Evolutionary conservation across 2,797 vertebrate genomes (phyloP).

Genomic region (Mus caroli): DNA sequence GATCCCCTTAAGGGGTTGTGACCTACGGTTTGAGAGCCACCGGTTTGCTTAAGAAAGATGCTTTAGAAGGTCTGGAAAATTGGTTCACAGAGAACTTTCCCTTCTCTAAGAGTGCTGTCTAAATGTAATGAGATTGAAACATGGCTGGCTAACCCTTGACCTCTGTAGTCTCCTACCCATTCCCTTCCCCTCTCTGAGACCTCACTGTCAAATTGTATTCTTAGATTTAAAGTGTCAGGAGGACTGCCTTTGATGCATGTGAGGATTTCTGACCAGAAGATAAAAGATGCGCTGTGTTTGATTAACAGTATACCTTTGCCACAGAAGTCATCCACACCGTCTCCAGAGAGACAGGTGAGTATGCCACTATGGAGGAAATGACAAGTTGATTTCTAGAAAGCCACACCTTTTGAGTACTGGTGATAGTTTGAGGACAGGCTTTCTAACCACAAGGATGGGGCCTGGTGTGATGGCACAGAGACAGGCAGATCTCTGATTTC

Average conservation of each 20-base stretch:
- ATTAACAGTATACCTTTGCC: slow-evolving; percentile 94
- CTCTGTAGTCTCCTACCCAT: neutral
- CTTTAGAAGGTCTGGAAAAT: slow-evolving; percentile 43
- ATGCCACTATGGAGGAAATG: slow-evolving; percentile 42
- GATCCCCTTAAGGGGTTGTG: neutral
- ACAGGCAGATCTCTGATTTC: neutral
- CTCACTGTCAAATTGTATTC: slow-evolving; percentile 54
- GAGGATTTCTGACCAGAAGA: slow-evolving; percentile 96
- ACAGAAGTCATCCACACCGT: slow-evolving; percentile 85
- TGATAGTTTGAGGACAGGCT: neutral
- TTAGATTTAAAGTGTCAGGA: slow-evolving; percentile 96
- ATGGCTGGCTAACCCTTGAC: neutral
- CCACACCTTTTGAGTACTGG: neutral
- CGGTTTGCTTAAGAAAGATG: neutral
- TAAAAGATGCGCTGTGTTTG: slow-evolving; percentile 91
- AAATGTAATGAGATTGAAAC: slow-evolving; percentile 19
- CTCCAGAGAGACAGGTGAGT: slow-evolving; percentile 90
- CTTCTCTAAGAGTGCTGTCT: slow-evolving; percentile 2
- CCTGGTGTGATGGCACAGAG: neutral
- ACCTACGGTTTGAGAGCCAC: neutral
- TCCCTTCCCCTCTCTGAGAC: neutral
- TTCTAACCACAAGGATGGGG: neutral
- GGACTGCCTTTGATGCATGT: slow-evolving; percentile 95
- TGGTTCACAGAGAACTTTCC: neutral
- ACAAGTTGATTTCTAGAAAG: neutral